Base-by-base conservation (phyloP, 2,888 invertebrate species). In the Watsonalla binaria region DNA sequence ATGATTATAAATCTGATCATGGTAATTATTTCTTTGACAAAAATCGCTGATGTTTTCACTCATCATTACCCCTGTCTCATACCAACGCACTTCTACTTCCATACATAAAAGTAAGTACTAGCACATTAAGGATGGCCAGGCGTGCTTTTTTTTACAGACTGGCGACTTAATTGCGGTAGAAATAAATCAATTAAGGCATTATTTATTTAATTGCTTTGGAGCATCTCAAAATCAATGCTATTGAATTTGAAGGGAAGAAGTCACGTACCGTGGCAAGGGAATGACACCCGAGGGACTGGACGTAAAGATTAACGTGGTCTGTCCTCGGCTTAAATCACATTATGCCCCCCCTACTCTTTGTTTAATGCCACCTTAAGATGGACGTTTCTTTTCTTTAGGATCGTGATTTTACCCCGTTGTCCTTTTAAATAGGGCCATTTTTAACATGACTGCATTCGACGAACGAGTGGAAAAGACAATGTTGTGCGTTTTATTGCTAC, bases 261-360 rank as follows among this genome's bases (percentile, higher is more conserved):
- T 84, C 87, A 87, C 86, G 85, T 86, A 65, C 65, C 59, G 67
- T 71, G 74, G 75, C 66, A 57, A 68, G 63, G 59, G 66, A 81
- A 87, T 81, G 79, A 76, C 79, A 68, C 87, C 82, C 86, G 37
- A 33, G 88, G 84, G 88, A 84, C 68, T 63, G 65, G 66, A 68
- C 70, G 66, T 66, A 70, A 74, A 86, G 88, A 88, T 89, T 88
- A 86, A 89, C 86, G 86, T 70, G 68, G 84, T 81, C 83, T 83
- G 84, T 85, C 84, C 84, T 79, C 80, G 54, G 74, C 80, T 77
- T 86, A 87, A 87, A 86, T 86, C 88, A 86, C 88, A 87, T 86
- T 86, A 86, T 68, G 60, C 78, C 76, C 65, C n/a, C 77, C 68
- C 71, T 68, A 68, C 63, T 78, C 78, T 79, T 78, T 82, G 82